Evolutionary conservation across 35 echinoderm and acorn worm genomes (phyloP).

Genomic region (Patiria miniata): DNA sequence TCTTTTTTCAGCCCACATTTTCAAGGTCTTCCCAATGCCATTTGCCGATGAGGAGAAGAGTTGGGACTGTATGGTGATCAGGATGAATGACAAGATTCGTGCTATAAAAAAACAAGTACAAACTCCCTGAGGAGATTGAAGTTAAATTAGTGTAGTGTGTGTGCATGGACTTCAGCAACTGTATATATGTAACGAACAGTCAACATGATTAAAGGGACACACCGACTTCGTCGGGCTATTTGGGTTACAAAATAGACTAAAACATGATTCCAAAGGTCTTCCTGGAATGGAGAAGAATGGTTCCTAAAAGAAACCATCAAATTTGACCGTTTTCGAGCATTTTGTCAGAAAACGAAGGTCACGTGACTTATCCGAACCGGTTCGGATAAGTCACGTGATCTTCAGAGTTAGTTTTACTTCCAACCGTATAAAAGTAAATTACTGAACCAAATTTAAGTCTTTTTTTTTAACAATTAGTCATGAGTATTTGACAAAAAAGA

Average conservation of each 20-base stretch:
- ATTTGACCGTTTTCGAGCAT: too few species aligned
- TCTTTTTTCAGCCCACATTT: constrained; percentile 6
- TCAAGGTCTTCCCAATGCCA: background rate
- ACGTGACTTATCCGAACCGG: background rate
- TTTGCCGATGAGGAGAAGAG: background rate
- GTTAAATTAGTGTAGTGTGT: background rate
- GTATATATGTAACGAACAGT: too few species aligned
- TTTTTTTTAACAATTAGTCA: too few species aligned
- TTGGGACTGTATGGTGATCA: background rate
- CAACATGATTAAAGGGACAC: too few species aligned
- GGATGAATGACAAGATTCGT: background rate
- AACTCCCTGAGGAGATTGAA: background rate
- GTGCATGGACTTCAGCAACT: too few species aligned
- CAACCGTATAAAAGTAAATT: background rate
- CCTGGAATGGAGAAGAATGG: too few species aligned
- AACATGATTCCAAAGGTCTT: too few species aligned
- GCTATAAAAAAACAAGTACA: background rate
- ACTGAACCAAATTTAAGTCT: background rate
- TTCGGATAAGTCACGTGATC: background rate
- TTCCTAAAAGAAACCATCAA: too few species aligned
- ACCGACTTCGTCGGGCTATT: too few species aligned
- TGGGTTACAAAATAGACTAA: too few species aligned
- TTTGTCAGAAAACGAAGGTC: background rate
- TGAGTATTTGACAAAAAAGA: too few species aligned
- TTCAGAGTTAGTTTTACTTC: background rate